Evolutionary conservation across 2,888 invertebrate genomes (phyloP), one percentile per base, ranked within the genome.

Genomic region (Scaptomyza parva): DNA sequence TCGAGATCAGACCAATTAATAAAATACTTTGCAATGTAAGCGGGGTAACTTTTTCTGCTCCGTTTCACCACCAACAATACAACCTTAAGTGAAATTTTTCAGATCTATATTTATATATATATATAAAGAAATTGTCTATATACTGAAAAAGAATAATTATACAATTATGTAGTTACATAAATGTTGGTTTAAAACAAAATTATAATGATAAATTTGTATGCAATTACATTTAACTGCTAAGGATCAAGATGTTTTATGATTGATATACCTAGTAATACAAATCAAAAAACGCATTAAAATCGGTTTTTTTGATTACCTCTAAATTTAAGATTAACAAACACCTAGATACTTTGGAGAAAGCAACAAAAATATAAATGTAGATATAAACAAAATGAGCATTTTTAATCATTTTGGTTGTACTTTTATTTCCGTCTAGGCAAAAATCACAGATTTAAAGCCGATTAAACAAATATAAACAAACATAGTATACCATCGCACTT

Each of bases 301-400:
- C 59, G 45, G 52, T 65, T 82, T 83, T 81, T 81, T 78, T 78
- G 82, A 78, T 72, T 65, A 85, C 65, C 61, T 60, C 44, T 70
- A 69, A n/a, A 30, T 26, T 45, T 81, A 84, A 84, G 81, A 17
- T 64, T 67, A 71, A 68, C 41, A 54, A 48, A 48, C 59, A 58
- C 14, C 61, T 53, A 76, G 51, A 76, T 59, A 65, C 52, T 70
- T 80, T 81, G 82, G 65, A 85, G 67, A 75, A 72, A 62, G 74
- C 50, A 58, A 59, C 17, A 68, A 86, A 14, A 65, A 86, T 76
- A 81, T 87, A 87, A 78, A 55, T 78, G 87, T 82, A 82, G 87
- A 72, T 57, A 70, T 74, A 62, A 78, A 65, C 20, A 44, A 44
- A 4, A 45, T 18, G 14, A 7, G 12, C 51, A 18, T 39, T 37